Conservation (phyloP, 2,113 vertebrate species). For the Urocitellus parryii region DNA sequence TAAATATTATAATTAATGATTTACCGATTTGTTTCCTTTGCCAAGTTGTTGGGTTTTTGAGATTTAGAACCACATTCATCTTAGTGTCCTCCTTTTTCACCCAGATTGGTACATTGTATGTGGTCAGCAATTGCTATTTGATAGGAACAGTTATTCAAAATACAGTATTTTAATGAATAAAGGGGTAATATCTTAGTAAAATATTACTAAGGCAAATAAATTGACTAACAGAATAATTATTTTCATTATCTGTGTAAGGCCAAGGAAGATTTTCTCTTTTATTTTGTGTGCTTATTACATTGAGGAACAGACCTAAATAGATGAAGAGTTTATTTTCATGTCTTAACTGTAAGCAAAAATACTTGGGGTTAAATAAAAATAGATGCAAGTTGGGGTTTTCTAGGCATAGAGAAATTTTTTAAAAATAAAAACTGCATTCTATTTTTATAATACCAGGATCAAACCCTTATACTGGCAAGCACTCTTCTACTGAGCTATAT, state of each 20-base stretch:
- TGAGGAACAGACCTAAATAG: conserved; percentile 32
- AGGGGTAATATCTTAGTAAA: neutral
- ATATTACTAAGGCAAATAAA: conserved; percentile 39
- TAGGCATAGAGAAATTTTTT: neutral
- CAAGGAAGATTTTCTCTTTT: conserved; percentile 41
- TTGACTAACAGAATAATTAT: neutral
- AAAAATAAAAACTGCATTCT: conserved; percentile 37
- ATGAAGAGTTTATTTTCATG: conserved; percentile 46
- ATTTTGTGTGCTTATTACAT: neutral
- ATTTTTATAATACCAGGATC: neutral
- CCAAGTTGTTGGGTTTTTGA: conserved; percentile 22
- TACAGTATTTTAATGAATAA: neutral
- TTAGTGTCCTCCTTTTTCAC: neutral
- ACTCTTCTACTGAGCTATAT: no score
- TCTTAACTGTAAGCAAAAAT: conserved; percentile 38
- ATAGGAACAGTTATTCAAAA: neutral
- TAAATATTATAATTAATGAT: neutral
- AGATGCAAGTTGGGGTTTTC: neutral
- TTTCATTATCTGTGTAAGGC: neutral
- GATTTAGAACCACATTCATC: neutral
- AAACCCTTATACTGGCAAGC: neutral
- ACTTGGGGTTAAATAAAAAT: conserved; percentile 7
- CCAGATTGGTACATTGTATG: neutral
- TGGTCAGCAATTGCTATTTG: conserved; percentile 1
- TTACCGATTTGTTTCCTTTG: conserved; percentile 8